Percentiles rank a stretch among this genome's conserved stretches.
Conservation (phyloP, 2,113 vertebrate genomes). For the Anoplopoma fimbria region DNA sequence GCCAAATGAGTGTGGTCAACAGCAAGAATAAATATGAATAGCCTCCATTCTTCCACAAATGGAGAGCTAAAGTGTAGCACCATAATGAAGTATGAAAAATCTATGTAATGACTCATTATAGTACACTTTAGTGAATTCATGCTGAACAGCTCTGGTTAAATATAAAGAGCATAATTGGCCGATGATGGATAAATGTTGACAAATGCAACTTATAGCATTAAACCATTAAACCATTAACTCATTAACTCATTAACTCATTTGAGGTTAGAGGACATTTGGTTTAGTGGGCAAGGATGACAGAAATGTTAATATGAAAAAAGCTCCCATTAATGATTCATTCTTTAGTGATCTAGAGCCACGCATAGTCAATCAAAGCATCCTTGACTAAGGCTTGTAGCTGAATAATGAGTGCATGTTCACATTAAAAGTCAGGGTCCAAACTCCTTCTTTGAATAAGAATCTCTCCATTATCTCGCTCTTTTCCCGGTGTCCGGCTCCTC, state of each 20-base stretch:
- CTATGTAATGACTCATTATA: background rate
- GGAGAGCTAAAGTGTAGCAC: background rate
- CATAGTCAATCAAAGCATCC: slow-evolving; percentile 30
- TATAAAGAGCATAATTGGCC: background rate
- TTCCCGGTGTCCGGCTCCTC: slow-evolving; percentile 18
- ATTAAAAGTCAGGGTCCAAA: slow-evolving; percentile 16
- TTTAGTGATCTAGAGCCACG: slow-evolving; percentile 25
- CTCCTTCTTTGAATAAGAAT: slow-evolving; percentile 12
- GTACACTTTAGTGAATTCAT: background rate
- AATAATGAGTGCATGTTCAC: slow-evolving; percentile 25
- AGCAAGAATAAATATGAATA: slow-evolving; percentile 42
- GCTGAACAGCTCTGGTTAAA: slow-evolving; percentile 16
- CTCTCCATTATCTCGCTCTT: slow-evolving; percentile 2
- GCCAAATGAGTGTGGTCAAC: slow-evolving; percentile 54
- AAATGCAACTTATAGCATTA: slow-evolving; percentile 48
- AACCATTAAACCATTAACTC: no score
- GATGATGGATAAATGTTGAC: slow-evolving; percentile 29
- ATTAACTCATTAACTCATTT: slow-evolving; percentile 59
- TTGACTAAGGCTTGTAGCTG: slow-evolving; percentile 20
- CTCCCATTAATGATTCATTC: slow-evolving; percentile 39
- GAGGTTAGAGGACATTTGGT: slow-evolving; percentile 28
- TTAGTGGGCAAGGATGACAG: slow-evolving; percentile 27
- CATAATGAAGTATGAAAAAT: background rate
- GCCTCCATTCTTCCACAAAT: slow-evolving; percentile 20
- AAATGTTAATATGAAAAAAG: slow-evolving; percentile 40